phyloP scores from a whole-genome alignment of 1,140 invertebrate genomes.

The Littorina saxatilis region DNA sequence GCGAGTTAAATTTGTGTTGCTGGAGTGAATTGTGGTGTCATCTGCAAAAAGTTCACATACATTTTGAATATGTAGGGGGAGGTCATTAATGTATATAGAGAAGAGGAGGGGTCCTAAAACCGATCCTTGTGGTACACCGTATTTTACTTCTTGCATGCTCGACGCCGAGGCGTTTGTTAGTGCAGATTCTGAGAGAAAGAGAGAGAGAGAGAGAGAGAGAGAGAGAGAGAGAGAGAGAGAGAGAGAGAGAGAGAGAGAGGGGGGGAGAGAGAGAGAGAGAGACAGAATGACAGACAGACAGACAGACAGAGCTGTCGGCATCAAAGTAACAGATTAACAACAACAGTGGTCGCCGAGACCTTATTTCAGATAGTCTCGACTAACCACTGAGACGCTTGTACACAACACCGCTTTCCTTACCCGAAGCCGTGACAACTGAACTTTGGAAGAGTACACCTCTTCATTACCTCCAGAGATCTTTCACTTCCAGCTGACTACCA shows the following conservation, averaged over 20 bases:
- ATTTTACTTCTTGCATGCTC: too few species aligned
- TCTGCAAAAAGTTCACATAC: too few species aligned
- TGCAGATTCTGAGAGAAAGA: background rate
- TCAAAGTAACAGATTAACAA: background rate
- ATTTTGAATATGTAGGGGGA: too few species aligned
- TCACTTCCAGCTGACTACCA: too few species aligned
- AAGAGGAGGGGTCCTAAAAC: too few species aligned
- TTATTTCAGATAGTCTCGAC: too few species aligned
- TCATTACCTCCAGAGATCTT: background rate
- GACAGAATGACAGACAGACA: background rate
- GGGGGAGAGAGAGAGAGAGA: background rate
- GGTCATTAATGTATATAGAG: too few species aligned
- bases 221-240: constrained; percentile 11
- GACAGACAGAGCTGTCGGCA: background rate
- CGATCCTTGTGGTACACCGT: too few species aligned
- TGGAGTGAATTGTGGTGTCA: too few species aligned
- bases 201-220: background rate
- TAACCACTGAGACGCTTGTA: background rate
- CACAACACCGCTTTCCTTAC: background rate
- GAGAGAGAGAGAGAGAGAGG: background rate
- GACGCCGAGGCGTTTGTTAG: too few species aligned
- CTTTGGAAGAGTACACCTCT: background rate
- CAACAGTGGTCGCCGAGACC: too few species aligned
- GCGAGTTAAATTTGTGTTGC: too few species aligned
- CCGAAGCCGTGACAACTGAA: background rate